Base-by-base conservation (phyloP, 2,888 invertebrate genomes). In the Melinaea marsaeus region DNA sequence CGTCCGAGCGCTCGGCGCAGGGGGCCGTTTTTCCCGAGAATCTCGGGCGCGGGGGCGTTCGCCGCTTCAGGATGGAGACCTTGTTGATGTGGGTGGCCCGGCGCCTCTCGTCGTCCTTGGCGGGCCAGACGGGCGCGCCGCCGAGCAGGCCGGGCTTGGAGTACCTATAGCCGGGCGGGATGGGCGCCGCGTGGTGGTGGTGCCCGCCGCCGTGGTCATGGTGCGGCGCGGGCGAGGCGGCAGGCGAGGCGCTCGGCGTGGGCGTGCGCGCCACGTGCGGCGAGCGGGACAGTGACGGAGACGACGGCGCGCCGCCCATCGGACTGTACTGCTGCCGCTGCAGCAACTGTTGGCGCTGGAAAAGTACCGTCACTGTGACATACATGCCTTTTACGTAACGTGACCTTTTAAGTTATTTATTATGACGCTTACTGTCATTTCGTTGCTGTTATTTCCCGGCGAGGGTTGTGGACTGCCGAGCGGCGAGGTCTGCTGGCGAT, bases 81-180 rank as follows among this genome's bases (percentile, higher is more conserved):
- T 92, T 92, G 81, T 91, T 81, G 32, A 86, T 74, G 65, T 87
- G 87, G 0, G 81, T 73, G 2, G 79, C 75, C 1, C 85, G 78
- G 1, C 91, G 90, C 2, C 80, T 75, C 13, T 83, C 85, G 64
- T 84, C 84, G 13, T 85, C 85, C 58, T 84, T 87, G 45, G 83
- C 83, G 0, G 81, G 92, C 94, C 94, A 94, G 85, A 94, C 92
- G 0, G 94, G 94, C 0, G 94, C 92, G 4, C 94, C 94, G 33
- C 95, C 95, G 66, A 92, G 82, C 3, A 95, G 83, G 65, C 91
- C 95, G 2, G 93, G 86, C 74, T 92, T 93, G 71, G 92, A 89
- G 78, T 93, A 94, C 56, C 93, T 87, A 74, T 93, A 93, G 62
- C 91, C 89, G 34, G 92, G 90, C 1, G 93, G 92, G n/a, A 92